Evolutionary conservation across 2,888 invertebrate genomes (phyloP).

Genomic region (Tridacna crocea): DNA sequence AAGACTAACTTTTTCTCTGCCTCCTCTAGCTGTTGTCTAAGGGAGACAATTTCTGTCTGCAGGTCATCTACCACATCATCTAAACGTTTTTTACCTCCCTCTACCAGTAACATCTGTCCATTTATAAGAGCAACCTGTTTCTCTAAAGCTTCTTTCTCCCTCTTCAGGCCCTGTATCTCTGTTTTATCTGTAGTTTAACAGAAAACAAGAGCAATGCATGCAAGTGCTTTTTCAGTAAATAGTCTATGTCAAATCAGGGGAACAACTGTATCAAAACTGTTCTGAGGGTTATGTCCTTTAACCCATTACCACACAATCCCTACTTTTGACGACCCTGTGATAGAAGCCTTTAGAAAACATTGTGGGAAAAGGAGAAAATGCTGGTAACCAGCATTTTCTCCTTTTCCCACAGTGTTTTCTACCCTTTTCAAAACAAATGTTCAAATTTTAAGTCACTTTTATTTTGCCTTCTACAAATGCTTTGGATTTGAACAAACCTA

Average conservation of each 20-base stretch:
- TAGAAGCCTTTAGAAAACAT: not conserved
- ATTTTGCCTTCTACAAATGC: no score
- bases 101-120: slow-evolving; percentile 75
- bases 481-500: no score
- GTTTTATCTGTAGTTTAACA: slow-evolving; percentile 53
- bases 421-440: not conserved
- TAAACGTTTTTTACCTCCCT: slow-evolving; percentile 76
- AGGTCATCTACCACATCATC: slow-evolving; percentile 73
- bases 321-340: no score
- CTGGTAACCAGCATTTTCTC: not conserved
- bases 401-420: not conserved
- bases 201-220: no score
- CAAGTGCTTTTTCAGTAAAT: no score
- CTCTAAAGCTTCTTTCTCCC: slow-evolving; percentile 75
- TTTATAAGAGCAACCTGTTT: slow-evolving; percentile 76
- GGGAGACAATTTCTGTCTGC: slow-evolving; percentile 68
- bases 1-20: slow-evolving; percentile 71
- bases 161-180: slow-evolving; percentile 60
- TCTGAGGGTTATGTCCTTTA: no score
- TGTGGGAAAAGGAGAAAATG: not conserved
- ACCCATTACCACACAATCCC: no score
- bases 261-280: no score
- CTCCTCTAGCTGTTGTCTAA: slow-evolving; percentile 74
- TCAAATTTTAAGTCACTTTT: no score
- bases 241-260: no score